Evolutionary conservation across 2,113 vertebrate species (phyloP), one percentile per base, ranked within the genome.

Genomic region (Oreochromis spilurus): DNA sequence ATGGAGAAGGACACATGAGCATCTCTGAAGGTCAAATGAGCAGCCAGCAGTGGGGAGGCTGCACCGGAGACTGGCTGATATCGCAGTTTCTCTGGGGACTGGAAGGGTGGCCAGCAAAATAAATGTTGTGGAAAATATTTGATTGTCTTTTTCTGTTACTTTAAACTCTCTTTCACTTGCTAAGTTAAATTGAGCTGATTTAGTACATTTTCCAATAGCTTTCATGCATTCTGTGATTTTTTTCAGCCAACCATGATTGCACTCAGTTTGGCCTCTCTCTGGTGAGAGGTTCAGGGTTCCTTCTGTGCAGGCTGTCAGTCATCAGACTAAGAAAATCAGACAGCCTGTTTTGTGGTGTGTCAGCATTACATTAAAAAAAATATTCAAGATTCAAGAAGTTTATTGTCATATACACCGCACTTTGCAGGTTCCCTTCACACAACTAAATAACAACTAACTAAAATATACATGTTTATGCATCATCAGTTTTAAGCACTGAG

Each of bases 401-500:
- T 34, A 11, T 4, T 34, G 1, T 62, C 29, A 62, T 62, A 62
- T 34, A 11, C 58, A 0, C 16, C 1, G 0, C 29, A 62, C 5
- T 34, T 34, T 60, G 58, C 29, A 60, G 16, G 9, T 34, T 60
- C 58, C 58, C 16, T 19, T 19, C 16, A 60, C 0, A 4, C 5
- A 62, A 62, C 9, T 62, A 62, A 34, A 62, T 34, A 62, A 7
- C 31, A 36, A 19, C 31, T 19, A 62, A 34, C 29, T 4, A 11
- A 36, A 36, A 0, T 62, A 67, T 67, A 38, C 34, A 62, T 62
- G 58, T 67, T 21, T 65, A 4, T 62, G 31, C 31, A 36, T 65
- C 60, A 36, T 65, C 17, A 0, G 0, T 36, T 65, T 65, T 65
- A n/a, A 36, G 17, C 31, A 36, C 58, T 12, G 0, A 0, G 17